phyloP scores from a whole-genome alignment of 1,140 invertebrate genomes.

The Zaprionus ornatus region DNA sequence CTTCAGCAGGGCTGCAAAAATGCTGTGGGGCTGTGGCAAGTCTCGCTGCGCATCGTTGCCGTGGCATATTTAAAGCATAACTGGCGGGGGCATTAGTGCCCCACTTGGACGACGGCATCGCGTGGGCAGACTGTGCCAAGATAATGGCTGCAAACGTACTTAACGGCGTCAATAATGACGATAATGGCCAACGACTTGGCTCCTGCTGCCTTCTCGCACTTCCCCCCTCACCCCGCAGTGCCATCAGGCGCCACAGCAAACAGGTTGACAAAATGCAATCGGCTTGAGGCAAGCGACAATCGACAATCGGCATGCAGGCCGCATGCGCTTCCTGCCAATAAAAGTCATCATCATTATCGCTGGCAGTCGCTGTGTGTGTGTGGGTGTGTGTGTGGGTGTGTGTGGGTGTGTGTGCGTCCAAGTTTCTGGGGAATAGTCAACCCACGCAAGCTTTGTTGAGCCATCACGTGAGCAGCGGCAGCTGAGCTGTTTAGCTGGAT shows the following conservation, averaged over 20 bases:
- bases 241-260: constrained; percentile 3
- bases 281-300: constrained; percentile 38
- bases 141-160: constrained; percentile 70
- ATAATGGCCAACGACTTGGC: constrained; percentile 70
- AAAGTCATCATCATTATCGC: constrained; percentile 62
- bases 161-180: constrained; percentile 80
- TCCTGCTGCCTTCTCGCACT: constrained; percentile 3
- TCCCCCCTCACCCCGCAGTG: constrained; percentile 7
- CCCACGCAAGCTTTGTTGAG: background rate
- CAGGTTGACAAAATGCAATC: constrained; percentile 75
- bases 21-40: constrained; percentile 22
- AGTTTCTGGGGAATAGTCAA: constrained; percentile 17
- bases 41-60: constrained; percentile 4
- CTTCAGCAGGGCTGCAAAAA: constrained; percentile 13
- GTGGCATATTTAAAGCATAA: constrained; percentile 72
- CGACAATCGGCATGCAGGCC: constrained; percentile 1
- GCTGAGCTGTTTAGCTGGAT: constrained; percentile 4
- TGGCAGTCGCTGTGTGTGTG: constrained; percentile 23
- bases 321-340: constrained; percentile 60
- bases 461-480: background rate
- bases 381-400: constrained; percentile 10
- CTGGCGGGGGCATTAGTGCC: constrained; percentile 7
- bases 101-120: background rate
- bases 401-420: background rate
- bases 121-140: constrained; percentile 12